phyloP scores from a whole-genome alignment of 2,888 invertebrate species.

The Nipponacmea schrenckii region DNA sequence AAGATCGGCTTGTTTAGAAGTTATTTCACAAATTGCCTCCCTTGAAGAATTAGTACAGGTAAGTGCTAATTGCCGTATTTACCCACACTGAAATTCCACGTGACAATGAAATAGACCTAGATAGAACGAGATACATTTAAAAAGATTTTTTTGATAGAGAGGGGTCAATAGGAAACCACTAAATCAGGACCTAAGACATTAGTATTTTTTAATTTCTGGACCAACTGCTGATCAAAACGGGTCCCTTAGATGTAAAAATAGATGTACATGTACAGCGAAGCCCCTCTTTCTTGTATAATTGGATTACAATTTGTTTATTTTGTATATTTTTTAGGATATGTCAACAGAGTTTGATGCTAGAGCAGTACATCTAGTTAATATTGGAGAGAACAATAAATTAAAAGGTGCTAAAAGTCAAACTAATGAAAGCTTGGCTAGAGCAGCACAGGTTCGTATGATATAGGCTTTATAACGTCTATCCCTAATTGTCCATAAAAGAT shows the following conservation, averaged over 20 bases:
- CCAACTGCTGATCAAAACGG: too few relatives aligned
- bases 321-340: constrained; percentile 37
- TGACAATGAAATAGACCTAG: too few relatives aligned
- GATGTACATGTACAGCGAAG: too few relatives aligned
- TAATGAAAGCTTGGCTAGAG: constrained; percentile 51
- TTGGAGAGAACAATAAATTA: constrained; percentile 37
- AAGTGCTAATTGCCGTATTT: constrained; percentile 7
- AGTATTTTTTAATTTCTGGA: too few relatives aligned
- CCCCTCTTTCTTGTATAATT: too few relatives aligned
- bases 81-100: background rate
- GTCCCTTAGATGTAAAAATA: too few relatives aligned
- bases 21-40: constrained; percentile 51
- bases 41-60: constrained; percentile 62
- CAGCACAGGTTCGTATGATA: constrained; percentile 49
- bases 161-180: too few relatives aligned
- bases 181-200: background rate
- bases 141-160: too few relatives aligned
- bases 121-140: too few relatives aligned
- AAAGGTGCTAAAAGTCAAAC: constrained; percentile 34
- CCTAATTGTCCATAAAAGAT: too few relatives aligned
- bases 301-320: too few relatives aligned
- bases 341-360: constrained; percentile 52
- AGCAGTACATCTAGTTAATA: constrained; percentile 53
- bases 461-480: background rate
- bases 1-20: constrained; percentile 54